phyloP scores from a whole-genome alignment of 2,797 vertebrate genomes.

The Peromyscus aztecus region DNA sequence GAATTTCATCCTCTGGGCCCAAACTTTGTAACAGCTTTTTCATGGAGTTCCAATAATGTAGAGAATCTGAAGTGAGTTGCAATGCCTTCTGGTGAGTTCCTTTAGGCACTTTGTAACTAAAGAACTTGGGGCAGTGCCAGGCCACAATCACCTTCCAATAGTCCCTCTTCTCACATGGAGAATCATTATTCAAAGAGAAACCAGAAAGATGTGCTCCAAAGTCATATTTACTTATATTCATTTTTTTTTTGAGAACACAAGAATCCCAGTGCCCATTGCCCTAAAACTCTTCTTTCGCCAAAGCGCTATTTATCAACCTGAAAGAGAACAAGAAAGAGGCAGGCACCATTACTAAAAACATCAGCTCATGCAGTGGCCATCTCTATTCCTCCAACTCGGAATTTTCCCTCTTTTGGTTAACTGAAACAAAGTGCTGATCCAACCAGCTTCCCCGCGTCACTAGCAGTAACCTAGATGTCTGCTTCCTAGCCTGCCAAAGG shows the following conservation, averaged over 20 bases:
- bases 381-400: neutral
- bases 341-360: neutral
- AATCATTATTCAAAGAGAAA: neutral
- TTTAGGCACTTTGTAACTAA: conserved; percentile 50
- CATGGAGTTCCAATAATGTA: conserved; percentile 58
- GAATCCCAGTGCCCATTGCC: neutral
- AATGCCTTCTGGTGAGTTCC: conserved; percentile 24
- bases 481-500: neutral
- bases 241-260: conserved; percentile 7
- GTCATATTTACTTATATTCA: neutral
- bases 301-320: neutral
- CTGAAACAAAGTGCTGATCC: neutral
- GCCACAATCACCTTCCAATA: neutral
- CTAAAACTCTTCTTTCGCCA: conserved; percentile 18
- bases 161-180: neutral
- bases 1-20: conserved; percentile 38
- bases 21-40: conserved; percentile 33
- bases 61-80: conserved; percentile 38
- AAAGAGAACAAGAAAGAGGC: conserved; percentile 23
- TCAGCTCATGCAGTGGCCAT: neutral
- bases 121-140: neutral
- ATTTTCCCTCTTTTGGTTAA: neutral
- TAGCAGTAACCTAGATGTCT: neutral
- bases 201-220: neutral
- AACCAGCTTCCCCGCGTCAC: neutral